Conservation (phyloP, 2,888 invertebrate genomes). For the Ochropleura plecta region DNA sequence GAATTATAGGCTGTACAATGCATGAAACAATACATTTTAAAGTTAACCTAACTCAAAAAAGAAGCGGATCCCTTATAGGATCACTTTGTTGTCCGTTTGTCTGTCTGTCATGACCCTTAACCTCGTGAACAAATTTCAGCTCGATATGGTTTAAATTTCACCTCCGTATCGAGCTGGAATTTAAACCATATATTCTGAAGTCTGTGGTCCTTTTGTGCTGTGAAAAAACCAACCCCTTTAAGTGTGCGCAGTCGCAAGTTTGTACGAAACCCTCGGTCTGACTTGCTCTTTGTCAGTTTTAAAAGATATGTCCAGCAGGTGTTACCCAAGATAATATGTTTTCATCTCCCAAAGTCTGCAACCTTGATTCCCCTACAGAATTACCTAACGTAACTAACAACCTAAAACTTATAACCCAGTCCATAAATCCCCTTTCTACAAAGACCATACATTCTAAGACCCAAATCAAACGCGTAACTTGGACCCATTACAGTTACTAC, state of each 20-base stretch:
- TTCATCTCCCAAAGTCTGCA: neutral
- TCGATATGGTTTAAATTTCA: too few species aligned
- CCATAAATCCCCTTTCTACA: constrained; percentile 21
- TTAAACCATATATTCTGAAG: too few species aligned
- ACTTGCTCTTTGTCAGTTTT: neutral
- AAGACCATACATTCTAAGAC: constrained; percentile 57
- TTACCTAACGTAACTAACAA: constrained; percentile 3
- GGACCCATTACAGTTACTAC: constrained; percentile 52
- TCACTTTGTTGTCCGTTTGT: too few species aligned
- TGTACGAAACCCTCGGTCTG: too few species aligned
- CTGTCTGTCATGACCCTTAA: too few species aligned
- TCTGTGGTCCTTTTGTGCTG: too few species aligned
- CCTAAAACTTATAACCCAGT: constrained; percentile 22
- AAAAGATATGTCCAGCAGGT: neutral
- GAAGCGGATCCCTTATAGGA: too few species aligned
- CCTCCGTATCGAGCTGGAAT: too few species aligned
- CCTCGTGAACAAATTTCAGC: too few species aligned
- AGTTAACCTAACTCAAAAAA: too few species aligned
- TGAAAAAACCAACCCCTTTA: too few species aligned
- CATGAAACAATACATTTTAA: neutral
- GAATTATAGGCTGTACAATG: neutral
- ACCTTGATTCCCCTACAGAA: neutral
- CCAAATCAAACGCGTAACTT: constrained; percentile 60
- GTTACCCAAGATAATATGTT: neutral
- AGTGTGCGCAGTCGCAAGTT: too few species aligned